These are phyloP conservation scores for Drosophila anomalata DNA, from an alignment of 2,888 invertebrate genomes.

Conservation along the genomic window DNA sequence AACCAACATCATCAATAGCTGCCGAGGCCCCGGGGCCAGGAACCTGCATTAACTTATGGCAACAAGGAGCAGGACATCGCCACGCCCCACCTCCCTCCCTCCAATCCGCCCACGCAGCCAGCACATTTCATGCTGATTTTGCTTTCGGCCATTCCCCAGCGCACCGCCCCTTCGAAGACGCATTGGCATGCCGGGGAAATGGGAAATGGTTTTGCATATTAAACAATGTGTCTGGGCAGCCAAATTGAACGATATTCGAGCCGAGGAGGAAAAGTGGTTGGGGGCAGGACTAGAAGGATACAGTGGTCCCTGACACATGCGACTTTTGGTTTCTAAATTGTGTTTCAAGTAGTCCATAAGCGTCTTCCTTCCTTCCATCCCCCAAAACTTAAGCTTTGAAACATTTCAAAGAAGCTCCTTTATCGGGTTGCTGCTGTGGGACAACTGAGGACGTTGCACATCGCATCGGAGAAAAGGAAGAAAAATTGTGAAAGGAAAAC, in stretches of 20 bases:
- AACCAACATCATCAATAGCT: constrained; percentile 31
- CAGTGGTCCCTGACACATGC: neutral
- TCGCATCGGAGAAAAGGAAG: constrained; percentile 32
- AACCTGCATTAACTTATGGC: constrained; percentile 54
- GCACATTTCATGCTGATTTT: constrained; percentile 77
- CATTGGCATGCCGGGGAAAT: constrained; percentile 59
- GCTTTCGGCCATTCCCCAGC: constrained; percentile 46
- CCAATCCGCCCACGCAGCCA: constrained; percentile 38
- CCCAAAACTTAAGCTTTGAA: neutral
- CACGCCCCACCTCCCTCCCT: constrained; percentile 23
- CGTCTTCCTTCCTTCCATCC: neutral
- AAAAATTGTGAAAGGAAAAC: constrained; percentile 10
- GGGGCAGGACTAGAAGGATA: constrained; percentile 1
- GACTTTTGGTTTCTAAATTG: neutral
- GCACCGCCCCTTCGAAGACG: constrained; percentile 30
- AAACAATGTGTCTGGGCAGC: constrained; percentile 75
- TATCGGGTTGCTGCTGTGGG: neutral
- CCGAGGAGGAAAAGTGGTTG: constrained; percentile 18
- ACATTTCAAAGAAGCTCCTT: neutral
- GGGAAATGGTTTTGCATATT: constrained; percentile 80
- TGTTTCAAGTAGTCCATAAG: neutral
- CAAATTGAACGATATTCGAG: constrained; percentile 73
- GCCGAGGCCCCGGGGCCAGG: constrained; percentile 30
- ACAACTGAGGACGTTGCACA: constrained; percentile 49
- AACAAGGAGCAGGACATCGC: constrained; percentile 26